Evolutionary conservation across 2,888 invertebrate genomes (phyloP).

Genomic region (Poecilus cupreus): DNA sequence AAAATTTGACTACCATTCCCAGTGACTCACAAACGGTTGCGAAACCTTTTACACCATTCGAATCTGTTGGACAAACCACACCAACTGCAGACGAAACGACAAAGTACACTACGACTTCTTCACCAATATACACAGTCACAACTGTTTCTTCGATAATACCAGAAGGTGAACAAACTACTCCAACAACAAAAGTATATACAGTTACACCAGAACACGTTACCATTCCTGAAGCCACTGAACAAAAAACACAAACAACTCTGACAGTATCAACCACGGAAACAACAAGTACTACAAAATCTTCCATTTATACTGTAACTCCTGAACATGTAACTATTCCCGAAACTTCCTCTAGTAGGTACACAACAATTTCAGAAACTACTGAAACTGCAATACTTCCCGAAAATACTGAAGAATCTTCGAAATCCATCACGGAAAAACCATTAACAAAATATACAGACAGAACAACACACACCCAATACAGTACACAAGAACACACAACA

Average conservation of each 20-base stretch:
- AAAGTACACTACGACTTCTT: constrained; percentile 17
- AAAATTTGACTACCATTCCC: constrained; percentile 40
- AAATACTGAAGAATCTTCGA: background rate
- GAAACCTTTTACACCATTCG: constrained; percentile 13
- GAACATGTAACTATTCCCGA: constrained; percentile 6
- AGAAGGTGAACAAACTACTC: background rate
- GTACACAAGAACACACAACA: background rate
- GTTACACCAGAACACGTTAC: constrained; percentile 36
- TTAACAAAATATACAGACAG: background rate
- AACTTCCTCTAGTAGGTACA: background rate
- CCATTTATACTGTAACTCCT: constrained; percentile 43
- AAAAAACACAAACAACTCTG: constrained; percentile 26
- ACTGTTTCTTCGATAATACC: background rate
- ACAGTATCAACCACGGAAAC: constrained; percentile 44
- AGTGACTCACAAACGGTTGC: constrained; percentile 46
- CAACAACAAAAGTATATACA: constrained; percentile 15
- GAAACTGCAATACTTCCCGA: background rate
- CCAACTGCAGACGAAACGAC: background rate
- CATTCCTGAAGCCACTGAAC: constrained; percentile 9
- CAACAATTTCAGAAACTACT: background rate
- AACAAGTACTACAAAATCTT: background rate
- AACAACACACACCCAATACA: too few species aligned
- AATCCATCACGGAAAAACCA: background rate
- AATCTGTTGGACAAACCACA: background rate
- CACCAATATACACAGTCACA: constrained; percentile 15